phyloP scores from a whole-genome alignment of 2,797 vertebrate species.

The Cyprinella venusta region DNA sequence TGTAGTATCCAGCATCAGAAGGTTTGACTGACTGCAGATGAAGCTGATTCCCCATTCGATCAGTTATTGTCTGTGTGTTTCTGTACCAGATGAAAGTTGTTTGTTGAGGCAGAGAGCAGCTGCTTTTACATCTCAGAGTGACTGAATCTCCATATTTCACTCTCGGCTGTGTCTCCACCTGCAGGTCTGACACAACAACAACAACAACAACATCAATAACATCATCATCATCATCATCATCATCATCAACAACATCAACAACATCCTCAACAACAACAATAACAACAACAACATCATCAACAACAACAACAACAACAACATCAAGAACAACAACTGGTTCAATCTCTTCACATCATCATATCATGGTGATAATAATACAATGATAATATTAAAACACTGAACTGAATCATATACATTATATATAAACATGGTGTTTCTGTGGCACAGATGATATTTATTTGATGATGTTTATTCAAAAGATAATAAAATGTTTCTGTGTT shows the following conservation, averaged over 20 bases:
- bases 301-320: too few species aligned
- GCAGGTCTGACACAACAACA: conserved; percentile 20
- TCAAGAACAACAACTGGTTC: too few species aligned
- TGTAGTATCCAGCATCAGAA: background rate
- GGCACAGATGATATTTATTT: too few species aligned
- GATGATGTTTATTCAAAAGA: too few species aligned
- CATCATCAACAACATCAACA: background rate
- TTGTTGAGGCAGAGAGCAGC: conserved; percentile 44
- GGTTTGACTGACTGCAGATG: background rate
- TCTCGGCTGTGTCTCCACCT: conserved; percentile 23
- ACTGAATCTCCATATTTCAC: conserved; percentile 8
- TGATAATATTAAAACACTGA: too few species aligned
- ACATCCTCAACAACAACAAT: background rate
- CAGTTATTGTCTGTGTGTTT: rapidly evolving
- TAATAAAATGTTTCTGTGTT: too few species aligned
- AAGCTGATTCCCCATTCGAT: background rate
- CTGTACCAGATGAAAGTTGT: conserved; percentile 39
- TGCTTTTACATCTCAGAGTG: conserved; percentile 27
- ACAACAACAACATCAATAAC: background rate
- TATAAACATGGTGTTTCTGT: too few species aligned
- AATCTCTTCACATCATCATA: too few species aligned
- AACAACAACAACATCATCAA: background rate
- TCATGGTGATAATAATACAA: too few species aligned
- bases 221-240: background rate
- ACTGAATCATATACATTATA: too few species aligned